phyloP scores from a whole-genome alignment of 2,113 vertebrate genomes.

The Mormyrus iriodes region DNA sequence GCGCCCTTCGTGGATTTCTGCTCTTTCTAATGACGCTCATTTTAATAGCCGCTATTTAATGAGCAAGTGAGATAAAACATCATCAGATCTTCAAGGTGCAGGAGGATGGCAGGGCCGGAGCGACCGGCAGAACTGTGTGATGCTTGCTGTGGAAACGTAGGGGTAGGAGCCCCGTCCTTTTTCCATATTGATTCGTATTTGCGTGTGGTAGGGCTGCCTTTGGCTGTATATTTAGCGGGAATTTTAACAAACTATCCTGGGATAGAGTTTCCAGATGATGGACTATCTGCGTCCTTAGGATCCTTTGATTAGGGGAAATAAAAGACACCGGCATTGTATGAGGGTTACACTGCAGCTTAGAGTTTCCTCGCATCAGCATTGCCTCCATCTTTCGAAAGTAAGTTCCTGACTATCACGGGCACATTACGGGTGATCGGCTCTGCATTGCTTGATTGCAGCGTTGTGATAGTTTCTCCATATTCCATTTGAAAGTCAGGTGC shows the following conservation, averaged over 20 bases:
- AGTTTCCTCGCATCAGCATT: not conserved
- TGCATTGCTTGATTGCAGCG: not conserved
- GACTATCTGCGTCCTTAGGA: constrained; percentile 79
- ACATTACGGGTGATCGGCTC: not conserved
- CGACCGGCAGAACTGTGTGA: not conserved
- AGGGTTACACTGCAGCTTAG: not conserved
- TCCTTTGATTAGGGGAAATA: constrained; percentile 65
- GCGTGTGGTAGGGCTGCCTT: constrained; percentile 81
- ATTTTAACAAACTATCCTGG: constrained; percentile 74
- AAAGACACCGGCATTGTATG: not conserved
- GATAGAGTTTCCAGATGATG: constrained; percentile 73
- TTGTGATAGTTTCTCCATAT: not conserved
- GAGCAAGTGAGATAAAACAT: not conserved
- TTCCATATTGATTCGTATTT: not conserved
- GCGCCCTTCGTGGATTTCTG: too few species aligned
- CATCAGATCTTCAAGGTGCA: not conserved
- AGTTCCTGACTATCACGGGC: not conserved
- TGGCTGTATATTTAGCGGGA: constrained; percentile 91
- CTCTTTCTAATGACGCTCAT: not conserved
- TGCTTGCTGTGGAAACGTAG: not conserved
- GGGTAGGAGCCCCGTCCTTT: not conserved
- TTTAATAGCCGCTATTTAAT: not conserved
- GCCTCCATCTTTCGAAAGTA: not conserved
- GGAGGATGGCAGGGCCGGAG: not conserved
- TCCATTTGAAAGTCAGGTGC: not conserved